phyloP scores from a whole-genome alignment of 1,140 invertebrate genomes.

The Ostrea denselamellosa region DNA sequence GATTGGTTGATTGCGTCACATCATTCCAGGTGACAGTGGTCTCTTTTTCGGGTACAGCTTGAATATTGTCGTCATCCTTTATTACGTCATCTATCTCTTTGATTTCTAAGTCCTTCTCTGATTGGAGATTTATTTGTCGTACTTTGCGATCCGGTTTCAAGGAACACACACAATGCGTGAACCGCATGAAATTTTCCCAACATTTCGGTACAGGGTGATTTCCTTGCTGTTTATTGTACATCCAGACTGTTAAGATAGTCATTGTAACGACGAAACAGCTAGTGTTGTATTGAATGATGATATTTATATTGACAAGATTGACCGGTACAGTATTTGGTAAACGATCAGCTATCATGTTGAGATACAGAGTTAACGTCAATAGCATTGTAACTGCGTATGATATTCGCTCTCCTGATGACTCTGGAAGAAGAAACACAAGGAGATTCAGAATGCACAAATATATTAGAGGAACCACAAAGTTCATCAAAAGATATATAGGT shows the following conservation, averaged over 20 bases:
- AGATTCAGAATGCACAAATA: conserved; percentile 38
- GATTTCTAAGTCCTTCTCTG: too few relatives aligned
- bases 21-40: too few relatives aligned
- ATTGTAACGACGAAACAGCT: not conserved
- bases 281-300: not conserved
- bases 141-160: too few relatives aligned
- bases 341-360: conserved; percentile 34
- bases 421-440: conserved; percentile 44
- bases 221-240: not conserved
- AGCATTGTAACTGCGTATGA: conserved; percentile 45
- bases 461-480: conserved; percentile 27
- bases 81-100: too few relatives aligned
- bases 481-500: not conserved
- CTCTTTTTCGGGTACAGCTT: too few relatives aligned
- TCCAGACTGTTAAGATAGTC: not conserved
- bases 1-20: too few relatives aligned
- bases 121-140: too few relatives aligned
- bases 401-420: conserved; percentile 41
- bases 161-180: too few relatives aligned
- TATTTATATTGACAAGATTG: not conserved
- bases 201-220: not conserved
- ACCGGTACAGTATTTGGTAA: conserved; percentile 10
- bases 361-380: conserved; percentile 41
- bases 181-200: too few relatives aligned
- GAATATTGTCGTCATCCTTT: too few relatives aligned